A percentile compares a stretch with the other conserved stretches of the same genome.
These are phyloP conservation scores for Elmis aenea DNA, from an alignment of 2,888 invertebrate genomes.

Conservation along the genomic window DNA sequence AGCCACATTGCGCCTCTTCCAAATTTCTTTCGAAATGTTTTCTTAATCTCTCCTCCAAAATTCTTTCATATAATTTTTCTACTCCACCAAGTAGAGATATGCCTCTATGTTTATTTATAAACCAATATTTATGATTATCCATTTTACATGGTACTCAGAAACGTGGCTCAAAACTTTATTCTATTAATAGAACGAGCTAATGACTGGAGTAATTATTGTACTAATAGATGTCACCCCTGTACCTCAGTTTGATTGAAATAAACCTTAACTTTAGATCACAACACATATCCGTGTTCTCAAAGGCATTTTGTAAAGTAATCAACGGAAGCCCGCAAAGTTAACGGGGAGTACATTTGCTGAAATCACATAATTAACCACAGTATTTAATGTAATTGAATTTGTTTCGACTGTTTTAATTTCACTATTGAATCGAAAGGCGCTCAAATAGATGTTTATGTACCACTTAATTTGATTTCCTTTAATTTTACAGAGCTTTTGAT, in stretches of 20 bases:
- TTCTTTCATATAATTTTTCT: too few relatives aligned
- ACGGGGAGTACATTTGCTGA: slow-evolving; percentile 22
- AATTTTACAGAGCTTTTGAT: slow-evolving; percentile 20
- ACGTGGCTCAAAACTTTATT: slow-evolving; percentile 11
- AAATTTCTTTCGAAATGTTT: too few relatives aligned
- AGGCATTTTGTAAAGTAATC: slow-evolving; percentile 22
- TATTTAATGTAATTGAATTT: slow-evolving; percentile 31
- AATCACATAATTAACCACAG: slow-evolving; percentile 26
- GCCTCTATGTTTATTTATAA: too few relatives aligned
- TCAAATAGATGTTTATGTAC: slow-evolving; percentile 17
- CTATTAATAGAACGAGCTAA: slow-evolving; percentile 25
- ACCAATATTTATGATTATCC: too few relatives aligned
- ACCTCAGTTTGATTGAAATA: slow-evolving; percentile 19
- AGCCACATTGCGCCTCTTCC: too few relatives aligned
- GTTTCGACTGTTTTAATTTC: slow-evolving; percentile 32
- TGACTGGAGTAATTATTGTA: slow-evolving; percentile 26
- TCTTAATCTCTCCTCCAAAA: too few relatives aligned
- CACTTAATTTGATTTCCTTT: slow-evolving; percentile 24
- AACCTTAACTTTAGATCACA: slow-evolving; percentile 19
- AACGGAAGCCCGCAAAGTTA: slow-evolving; percentile 24
- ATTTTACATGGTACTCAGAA: too few relatives aligned
- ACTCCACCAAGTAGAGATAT: too few relatives aligned
- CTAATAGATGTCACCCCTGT: slow-evolving; percentile 23
- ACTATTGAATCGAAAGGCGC: slow-evolving; percentile 19
- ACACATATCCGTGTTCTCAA: slow-evolving; percentile 19